Percentiles rank a stretch among this genome's conserved stretches.
Conservation (phyloP, 2,888 invertebrate species). For the Calephelis perditalis region DNA sequence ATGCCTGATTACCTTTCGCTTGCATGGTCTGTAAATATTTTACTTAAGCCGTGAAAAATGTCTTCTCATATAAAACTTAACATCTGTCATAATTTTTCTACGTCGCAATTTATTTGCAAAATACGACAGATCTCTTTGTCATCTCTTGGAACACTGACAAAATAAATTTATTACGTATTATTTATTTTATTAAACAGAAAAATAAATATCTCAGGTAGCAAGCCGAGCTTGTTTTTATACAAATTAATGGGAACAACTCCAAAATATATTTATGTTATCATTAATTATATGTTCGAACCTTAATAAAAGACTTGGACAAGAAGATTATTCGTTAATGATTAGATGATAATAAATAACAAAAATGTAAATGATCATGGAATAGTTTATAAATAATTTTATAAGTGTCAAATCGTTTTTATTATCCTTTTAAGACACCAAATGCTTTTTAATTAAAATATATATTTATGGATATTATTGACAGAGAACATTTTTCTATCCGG, state of each 20-base stretch:
- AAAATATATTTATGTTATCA: constrained; percentile 9
- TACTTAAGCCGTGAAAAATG: constrained; percentile 67
- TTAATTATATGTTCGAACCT: constrained; percentile 6
- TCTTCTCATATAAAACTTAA: constrained; percentile 46
- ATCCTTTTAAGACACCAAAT: too few species aligned
- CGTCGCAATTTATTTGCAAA: constrained; percentile 70
- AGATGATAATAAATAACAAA: background rate
- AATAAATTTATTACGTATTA: constrained; percentile 55
- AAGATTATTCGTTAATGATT: background rate
- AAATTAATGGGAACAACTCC: constrained; percentile 10
- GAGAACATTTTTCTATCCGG: too few species aligned
- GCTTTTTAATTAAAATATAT: too few species aligned
- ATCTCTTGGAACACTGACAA: constrained; percentile 37
- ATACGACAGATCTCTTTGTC: constrained; percentile 66
- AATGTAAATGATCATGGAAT: too few species aligned
- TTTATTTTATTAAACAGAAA: constrained; percentile 35
- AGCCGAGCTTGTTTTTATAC: constrained; percentile 7
- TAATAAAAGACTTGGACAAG: background rate
- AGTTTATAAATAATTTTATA: too few species aligned
- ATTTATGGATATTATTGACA: too few species aligned
- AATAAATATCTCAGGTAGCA: constrained; percentile 12
- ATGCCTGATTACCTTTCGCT: background rate
- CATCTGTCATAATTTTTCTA: constrained; percentile 77
- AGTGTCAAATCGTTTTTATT: too few species aligned
- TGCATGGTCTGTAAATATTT: constrained; percentile 41